A percentile compares a stretch with the other conserved stretches of the same genome.
These are phyloP conservation scores for Hetaerina titia DNA, from an alignment of 2,888 invertebrate species.

Conservation along the genomic window DNA sequence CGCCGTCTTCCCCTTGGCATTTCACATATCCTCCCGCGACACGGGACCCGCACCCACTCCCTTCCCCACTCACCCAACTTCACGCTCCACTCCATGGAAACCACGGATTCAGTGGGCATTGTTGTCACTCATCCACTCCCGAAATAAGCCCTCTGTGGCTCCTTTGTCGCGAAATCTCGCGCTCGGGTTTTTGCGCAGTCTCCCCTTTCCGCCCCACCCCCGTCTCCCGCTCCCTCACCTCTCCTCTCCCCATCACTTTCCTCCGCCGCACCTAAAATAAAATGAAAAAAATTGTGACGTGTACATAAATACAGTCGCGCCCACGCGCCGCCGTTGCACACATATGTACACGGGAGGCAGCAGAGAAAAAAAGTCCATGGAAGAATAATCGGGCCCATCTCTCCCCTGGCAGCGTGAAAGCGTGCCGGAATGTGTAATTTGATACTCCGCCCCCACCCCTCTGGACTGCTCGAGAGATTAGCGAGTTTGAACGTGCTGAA, in stretches of 20 bases:
- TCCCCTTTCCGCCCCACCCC: not conserved
- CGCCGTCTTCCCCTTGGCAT: not conserved
- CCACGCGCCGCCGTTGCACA: not conserved
- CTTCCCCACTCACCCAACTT: not conserved
- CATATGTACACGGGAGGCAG: not conserved
- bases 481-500: constrained; percentile 3
- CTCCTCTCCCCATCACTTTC: not conserved
- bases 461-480: not conserved
- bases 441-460: not conserved
- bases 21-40: not conserved
- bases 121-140: constrained; percentile 1
- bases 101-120: constrained; percentile 17
- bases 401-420: not conserved
- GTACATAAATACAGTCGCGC: not conserved
- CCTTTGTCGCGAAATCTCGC: not conserved
- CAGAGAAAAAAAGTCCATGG: not conserved
- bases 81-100: not conserved
- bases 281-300: not conserved
- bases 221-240: not conserved
- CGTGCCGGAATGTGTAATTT: not conserved
- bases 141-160: not conserved
- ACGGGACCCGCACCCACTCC: not conserved
- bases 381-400: not conserved
- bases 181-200: not conserved
- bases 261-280: not conserved